Evolutionary conservation across 2,888 invertebrate species (phyloP), one percentile per base, ranked within the genome.

Genomic region (Ornithoptera priamus): DNA sequence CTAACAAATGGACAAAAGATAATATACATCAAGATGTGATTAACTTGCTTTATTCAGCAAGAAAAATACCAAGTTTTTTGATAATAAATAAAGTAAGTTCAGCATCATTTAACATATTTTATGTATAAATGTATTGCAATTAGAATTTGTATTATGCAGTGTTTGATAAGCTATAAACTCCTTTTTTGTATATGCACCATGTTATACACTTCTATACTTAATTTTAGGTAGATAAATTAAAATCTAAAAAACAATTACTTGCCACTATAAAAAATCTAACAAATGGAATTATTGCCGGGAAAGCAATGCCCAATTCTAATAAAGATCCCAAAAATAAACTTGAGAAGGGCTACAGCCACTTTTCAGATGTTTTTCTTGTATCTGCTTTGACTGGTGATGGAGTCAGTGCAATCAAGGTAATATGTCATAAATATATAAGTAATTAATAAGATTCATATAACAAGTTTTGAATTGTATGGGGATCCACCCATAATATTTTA

Each of bases 331-430:
- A 80, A 67, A 83, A 77, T 67, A 79, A 75, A 69, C 68, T 75
- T 67, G 75, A 79, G 22, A 83, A 69, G 65, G 92, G 93, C 20
- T 92, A 87, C 69, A 86, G 85, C 73, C 77, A 96, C 75, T 99
- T 99, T 86, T 93, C 94, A 39, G 95, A 97, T 81, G 95, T 99
- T 15, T 99, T 99, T 83, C 95, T 99, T 93, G 94, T 98, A n/a
- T 99, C 99, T 12, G 96, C 98, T 0, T 83, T 97, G 39, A 94
- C 94, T 69, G 96, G 96, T 30, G 95, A 95, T 86, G 97, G 97
- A 2, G 87, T 97, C 2, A 89, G 93, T 46, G 95, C 95, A 77
- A 89, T 98, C 42, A 94, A 94, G 90, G 96, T 96, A n/a, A 58
- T 17, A 15, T 39, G 50, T 50, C 10, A 5, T 50, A 3, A 50